phyloP scores from a whole-genome alignment of 2,113 vertebrate genomes.

The Poeciliopsis turrubarensis region DNA sequence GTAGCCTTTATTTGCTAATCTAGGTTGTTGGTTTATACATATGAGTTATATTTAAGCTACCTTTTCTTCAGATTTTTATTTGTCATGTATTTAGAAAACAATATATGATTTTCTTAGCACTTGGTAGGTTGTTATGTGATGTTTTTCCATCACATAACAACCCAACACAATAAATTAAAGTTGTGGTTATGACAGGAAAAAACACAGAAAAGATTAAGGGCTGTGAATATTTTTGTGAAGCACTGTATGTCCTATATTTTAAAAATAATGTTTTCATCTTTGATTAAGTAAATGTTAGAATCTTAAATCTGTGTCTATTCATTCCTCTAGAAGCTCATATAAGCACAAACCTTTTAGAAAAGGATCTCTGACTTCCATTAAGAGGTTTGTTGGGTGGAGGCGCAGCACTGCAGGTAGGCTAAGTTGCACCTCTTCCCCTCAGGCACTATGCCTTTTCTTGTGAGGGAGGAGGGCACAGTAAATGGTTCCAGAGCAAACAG shows the following conservation, averaged over 20 bases:
- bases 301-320: constrained; percentile 24
- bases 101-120: too few species aligned
- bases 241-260: neutral
- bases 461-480: constrained; percentile 64
- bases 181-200: neutral
- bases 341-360: constrained; percentile 36
- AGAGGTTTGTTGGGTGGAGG: constrained; percentile 59
- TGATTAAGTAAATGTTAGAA: constrained; percentile 42
- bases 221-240: neutral
- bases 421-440: constrained; percentile 41
- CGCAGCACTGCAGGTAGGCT: constrained; percentile 68
- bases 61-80: too few species aligned
- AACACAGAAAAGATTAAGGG: neutral
- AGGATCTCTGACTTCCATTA: constrained; percentile 50
- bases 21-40: too few species aligned
- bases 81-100: too few species aligned
- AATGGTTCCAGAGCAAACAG: constrained; percentile 75
- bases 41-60: too few species aligned
- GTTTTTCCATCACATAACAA: too few species aligned
- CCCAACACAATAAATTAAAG: neutral
- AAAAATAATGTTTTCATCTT: constrained; percentile 4
- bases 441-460: constrained; percentile 58
- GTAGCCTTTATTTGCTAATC: too few species aligned
- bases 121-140: too few species aligned
- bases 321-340: neutral